phyloP scores from a whole-genome alignment of 2,888 invertebrate species.

The Acrobasis consociella region DNA sequence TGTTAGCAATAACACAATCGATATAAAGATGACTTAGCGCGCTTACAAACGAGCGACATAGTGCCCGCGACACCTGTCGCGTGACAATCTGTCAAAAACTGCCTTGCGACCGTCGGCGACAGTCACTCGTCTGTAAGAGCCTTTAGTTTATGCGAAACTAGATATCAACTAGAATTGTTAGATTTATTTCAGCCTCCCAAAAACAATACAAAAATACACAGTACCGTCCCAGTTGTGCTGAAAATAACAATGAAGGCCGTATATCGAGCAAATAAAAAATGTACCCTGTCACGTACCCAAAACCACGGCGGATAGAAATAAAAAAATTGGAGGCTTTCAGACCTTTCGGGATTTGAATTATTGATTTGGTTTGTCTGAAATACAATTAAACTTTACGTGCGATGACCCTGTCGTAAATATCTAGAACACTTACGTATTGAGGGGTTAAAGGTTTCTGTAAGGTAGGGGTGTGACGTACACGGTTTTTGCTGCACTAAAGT shows the following conservation, averaged over 20 bases:
- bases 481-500: too few species aligned
- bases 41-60: too few species aligned
- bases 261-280: conserved; percentile 8
- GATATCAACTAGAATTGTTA: neutral
- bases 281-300: conserved; percentile 1
- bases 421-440: neutral
- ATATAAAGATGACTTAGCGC: too few species aligned
- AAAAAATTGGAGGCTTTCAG: conserved; percentile 5
- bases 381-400: conserved; percentile 41
- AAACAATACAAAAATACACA: conserved; percentile 4
- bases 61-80: too few species aligned
- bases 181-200: neutral
- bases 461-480: neutral
- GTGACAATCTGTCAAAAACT: too few species aligned
- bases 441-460: neutral
- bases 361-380: conserved; percentile 57
- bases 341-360: conserved; percentile 46
- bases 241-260: conserved; percentile 8
- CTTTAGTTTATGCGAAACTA: neutral
- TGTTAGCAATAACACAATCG: too few species aligned
- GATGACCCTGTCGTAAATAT: conserved; percentile 27
- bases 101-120: too few species aligned
- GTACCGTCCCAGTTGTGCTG: neutral
- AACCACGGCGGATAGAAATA: conserved; percentile 11
- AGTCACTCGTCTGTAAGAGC: too few species aligned